These are phyloP conservation scores for Zygaena filipendulae DNA, from an alignment of 2,888 invertebrate species.

Conservation along the genomic window DNA sequence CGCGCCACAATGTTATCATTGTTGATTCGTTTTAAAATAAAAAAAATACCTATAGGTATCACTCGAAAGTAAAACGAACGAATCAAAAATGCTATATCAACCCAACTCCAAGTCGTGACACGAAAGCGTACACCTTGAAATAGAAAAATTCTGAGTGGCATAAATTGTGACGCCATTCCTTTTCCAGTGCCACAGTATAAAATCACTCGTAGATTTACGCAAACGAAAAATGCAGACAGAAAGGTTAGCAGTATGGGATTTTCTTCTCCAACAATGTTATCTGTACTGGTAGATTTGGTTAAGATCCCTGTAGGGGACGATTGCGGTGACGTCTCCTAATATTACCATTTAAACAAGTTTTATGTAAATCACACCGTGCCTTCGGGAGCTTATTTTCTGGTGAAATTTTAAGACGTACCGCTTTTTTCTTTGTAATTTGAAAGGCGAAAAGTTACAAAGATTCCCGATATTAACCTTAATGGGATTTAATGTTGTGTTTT, in stretches of 20 bases:
- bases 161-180: conserved; percentile 24
- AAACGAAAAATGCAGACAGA: too few species aligned
- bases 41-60: too few species aligned
- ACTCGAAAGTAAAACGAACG: conserved; percentile 5
- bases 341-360: conserved; percentile 69
- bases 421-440: conserved; percentile 52
- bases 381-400: conserved; percentile 53
- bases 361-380: conserved; percentile 57
- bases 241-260: too few species aligned
- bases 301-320: conserved; percentile 34
- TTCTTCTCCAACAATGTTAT: too few species aligned
- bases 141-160: conserved; percentile 27
- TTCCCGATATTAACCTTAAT: conserved; percentile 49
- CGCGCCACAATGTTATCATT: too few species aligned
- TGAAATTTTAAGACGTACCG: conserved; percentile 47
- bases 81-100: conserved; percentile 21
- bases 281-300: conserved; percentile 41
- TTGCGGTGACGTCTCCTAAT: conserved; percentile 61
- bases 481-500: conserved; percentile 42
- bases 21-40: too few species aligned
- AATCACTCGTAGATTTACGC: too few species aligned
- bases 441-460: conserved; percentile 55
- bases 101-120: conserved; percentile 21
- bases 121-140: conserved; percentile 32
- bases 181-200: conserved; percentile 21